Evolutionary conservation across 2,113 vertebrate genomes (phyloP).

Genomic region (Coracopsis vasa): DNA sequence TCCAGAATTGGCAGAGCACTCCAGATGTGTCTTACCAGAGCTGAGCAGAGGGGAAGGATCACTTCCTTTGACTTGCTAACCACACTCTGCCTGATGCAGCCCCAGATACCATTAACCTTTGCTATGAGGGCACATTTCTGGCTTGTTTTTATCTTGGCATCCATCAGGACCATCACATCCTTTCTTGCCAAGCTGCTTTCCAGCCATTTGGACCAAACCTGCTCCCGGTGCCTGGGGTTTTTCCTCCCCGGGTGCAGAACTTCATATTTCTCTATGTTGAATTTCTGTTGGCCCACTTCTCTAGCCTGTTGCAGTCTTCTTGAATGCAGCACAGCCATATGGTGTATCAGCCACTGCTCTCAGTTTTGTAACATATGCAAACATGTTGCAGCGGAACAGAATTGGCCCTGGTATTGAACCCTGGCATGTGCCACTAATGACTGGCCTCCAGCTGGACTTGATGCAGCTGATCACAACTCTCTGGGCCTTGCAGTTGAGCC

Average conservation of each 20-base stretch:
- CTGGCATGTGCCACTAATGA: not conserved
- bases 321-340: not conserved
- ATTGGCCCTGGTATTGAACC: not conserved
- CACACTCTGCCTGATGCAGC: not conserved
- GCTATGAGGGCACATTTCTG: not conserved
- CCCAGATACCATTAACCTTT: not conserved
- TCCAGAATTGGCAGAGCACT: not conserved
- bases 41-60: not conserved
- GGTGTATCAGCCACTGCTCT: not conserved
- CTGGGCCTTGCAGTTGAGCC: not conserved
- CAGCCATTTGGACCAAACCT: not conserved
- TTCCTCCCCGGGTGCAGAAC: not conserved
- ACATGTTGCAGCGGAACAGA: not conserved
- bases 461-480: not conserved
- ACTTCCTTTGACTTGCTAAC: not conserved
- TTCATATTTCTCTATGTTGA: not conserved
- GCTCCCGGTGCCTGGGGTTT: not conserved
- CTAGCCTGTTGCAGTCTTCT: not conserved
- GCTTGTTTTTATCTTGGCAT: fast-evolving
- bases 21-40: not conserved
- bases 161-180: not conserved
- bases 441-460: not conserved
- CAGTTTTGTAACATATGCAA: not conserved
- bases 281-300: not conserved
- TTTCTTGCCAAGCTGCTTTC: not conserved